Conservation (phyloP, 1,140 invertebrate species). For the Lepidurus couesii region DNA sequence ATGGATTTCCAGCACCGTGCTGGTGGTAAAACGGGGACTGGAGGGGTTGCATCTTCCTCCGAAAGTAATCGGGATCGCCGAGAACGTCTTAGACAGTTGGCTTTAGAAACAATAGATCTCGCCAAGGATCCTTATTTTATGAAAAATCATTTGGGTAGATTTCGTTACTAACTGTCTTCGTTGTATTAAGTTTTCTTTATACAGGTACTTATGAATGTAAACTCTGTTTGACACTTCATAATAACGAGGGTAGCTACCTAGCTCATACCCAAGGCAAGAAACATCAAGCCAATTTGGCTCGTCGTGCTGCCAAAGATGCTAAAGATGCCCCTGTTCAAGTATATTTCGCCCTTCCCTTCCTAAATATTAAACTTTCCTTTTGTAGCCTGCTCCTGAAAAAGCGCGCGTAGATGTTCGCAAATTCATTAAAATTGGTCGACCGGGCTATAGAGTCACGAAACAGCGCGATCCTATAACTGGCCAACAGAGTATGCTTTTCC, state of each 20-base stretch:
- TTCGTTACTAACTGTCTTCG: slow-evolving; percentile 15
- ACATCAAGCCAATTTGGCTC: slow-evolving; percentile 97
- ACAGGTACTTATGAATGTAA: slow-evolving; percentile 97
- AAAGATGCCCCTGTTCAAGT: slow-evolving; percentile 83
- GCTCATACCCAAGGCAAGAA: slow-evolving; percentile 99
- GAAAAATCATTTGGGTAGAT: slow-evolving; percentile 88
- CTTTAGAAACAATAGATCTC: slow-evolving; percentile 96
- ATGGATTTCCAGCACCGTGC: slow-evolving; percentile 98
- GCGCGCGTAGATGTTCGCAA: slow-evolving; percentile 95
- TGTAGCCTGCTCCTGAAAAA: slow-evolving; percentile 82
- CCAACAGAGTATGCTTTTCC: slow-evolving; percentile 95
- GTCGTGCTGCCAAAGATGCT: slow-evolving; percentile 96
- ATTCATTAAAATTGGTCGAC: slow-evolving; percentile 99
- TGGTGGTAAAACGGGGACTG: slow-evolving; percentile 96
- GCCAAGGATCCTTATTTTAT: slow-evolving; percentile 99
- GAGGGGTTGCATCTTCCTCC: slow-evolving; percentile 97
- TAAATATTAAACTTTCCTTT: slow-evolving; percentile 37
- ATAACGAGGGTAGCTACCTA: slow-evolving; percentile 98
- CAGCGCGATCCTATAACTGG: slow-evolving; percentile 90
- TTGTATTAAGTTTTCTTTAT: slow-evolving; percentile 38
- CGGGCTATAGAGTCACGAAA: slow-evolving; percentile 98
- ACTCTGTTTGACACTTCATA: slow-evolving; percentile 95
- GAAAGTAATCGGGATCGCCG: slow-evolving; percentile 94
- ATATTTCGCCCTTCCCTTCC: slow-evolving; percentile 21
- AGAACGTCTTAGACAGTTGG: slow-evolving; percentile 90